Base-by-base conservation (phyloP, 1,140 invertebrate genomes). In the Anoplolepis gracilipes region DNA sequence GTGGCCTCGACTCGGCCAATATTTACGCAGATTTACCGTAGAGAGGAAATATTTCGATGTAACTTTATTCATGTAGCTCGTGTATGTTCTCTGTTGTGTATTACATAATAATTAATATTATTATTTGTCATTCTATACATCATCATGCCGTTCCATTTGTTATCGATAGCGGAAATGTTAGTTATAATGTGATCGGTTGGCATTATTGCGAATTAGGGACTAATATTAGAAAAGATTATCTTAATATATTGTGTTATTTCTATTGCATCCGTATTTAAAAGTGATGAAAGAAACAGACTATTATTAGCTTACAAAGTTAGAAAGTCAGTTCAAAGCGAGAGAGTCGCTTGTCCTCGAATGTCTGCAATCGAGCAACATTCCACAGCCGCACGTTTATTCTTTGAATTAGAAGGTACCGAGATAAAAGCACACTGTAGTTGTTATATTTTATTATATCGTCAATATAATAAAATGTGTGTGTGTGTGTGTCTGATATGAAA, bases 11-110 rank as follows among this genome's bases (percentile, higher is more conserved):
- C 81, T 88, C 82, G 81, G 78, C 76, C 84, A 88, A 88, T 88
- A 88, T 88, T 88, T 88, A 88, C 87, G 87, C 72, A 88, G 59
- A 88, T 88, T 85, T 75, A 76, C 39, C 57, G 70, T n/a, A n/a
- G n/a, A 78, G 70, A 69, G 82, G 53, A 81, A 85, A 62, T 55
- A 88, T 30, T 16, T n/a, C 22, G 55, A 70, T 30, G 36, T 55
- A 33, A 67, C 25, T 30, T 67, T 67, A 69, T 87, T 53, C 62
- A 65, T 42, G 55, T 33, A n/a, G 8, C 8, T 22, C 28, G 33
- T 8, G 10, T 6, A 4, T 49, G 16, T 19, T 49, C 46, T 49
- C 16, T 28, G 0, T 19, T 16, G n/a, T n/a, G n/a, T n/a, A 33
- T 3, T 67, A 22, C 25, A 46, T 42, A 22, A n/a, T 3, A 67